These are phyloP conservation scores for Ganaspis sp. DNA, from an alignment of 1,140 invertebrate genomes.

Conservation along the genomic window DNA sequence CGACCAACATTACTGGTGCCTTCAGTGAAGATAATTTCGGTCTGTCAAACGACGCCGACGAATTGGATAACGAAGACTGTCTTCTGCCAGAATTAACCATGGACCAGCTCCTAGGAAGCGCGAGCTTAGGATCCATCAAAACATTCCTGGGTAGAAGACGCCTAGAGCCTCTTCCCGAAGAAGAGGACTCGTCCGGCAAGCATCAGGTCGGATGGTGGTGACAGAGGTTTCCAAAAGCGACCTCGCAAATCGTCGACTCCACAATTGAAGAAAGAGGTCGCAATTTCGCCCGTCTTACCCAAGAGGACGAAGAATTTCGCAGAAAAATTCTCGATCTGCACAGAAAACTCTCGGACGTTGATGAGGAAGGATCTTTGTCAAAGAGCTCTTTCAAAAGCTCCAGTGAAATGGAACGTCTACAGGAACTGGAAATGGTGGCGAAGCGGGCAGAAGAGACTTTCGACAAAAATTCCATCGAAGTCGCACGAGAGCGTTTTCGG, in stretches of 20 bases:
- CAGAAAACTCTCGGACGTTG: slow-evolving; percentile 70
- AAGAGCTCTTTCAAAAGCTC: slow-evolving; percentile 26
- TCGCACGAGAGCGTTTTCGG: slow-evolving; percentile 5
- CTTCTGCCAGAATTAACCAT: slow-evolving; percentile 70
- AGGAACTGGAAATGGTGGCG: slow-evolving; percentile 60
- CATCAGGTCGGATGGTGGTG: slow-evolving; percentile 74
- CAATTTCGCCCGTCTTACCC: slow-evolving; percentile 66
- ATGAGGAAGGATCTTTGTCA: slow-evolving; percentile 50
- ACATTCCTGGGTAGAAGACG: slow-evolving; percentile 68
- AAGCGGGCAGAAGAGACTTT: slow-evolving; percentile 61
- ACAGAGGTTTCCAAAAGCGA: slow-evolving; percentile 69
- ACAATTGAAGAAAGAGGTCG: slow-evolving; percentile 56
- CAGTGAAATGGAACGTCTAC: slow-evolving; percentile 49
- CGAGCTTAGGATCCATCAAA: slow-evolving; percentile 60
- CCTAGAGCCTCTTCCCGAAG: slow-evolving; percentile 73
- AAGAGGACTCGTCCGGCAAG: slow-evolving; percentile 71
- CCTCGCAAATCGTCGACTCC: slow-evolving; percentile 55
- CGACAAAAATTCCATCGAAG: slow-evolving; percentile 42
- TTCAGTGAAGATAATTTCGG: slow-evolving; percentile 67
- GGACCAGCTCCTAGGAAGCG: slow-evolving; percentile 70
- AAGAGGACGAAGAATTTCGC: slow-evolving; percentile 71
- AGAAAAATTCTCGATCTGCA: slow-evolving; percentile 71
- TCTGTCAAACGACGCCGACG: slow-evolving; percentile 60
- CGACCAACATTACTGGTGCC: slow-evolving; percentile 55
- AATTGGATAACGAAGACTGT: slow-evolving; percentile 54